phyloP scores from a whole-genome alignment of 2,113 vertebrate species.

The Scalopus aquaticus region DNA sequence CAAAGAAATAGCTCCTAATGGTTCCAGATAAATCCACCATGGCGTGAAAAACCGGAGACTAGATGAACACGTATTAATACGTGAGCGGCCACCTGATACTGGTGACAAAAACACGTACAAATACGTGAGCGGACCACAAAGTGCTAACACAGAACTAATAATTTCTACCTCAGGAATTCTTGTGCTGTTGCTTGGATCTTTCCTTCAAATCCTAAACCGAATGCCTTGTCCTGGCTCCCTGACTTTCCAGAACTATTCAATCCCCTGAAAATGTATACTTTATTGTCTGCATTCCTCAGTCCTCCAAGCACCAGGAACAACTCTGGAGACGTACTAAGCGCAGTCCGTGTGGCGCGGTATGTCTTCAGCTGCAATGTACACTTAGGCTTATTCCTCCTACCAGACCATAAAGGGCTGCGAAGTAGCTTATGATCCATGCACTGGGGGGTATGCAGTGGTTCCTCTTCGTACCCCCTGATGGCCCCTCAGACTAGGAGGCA shows the following conservation, averaged over 20 bases:
- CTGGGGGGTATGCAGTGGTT: background rate
- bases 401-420: background rate
- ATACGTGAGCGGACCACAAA: no score
- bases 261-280: background rate
- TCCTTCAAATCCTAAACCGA: slow-evolving; percentile 27
- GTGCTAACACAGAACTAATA: background rate
- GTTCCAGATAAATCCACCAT: no score
- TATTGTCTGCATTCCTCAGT: background rate
- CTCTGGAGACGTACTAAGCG: slow-evolving; percentile 16
- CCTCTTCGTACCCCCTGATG: background rate
- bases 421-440: background rate
- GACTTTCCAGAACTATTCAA: slow-evolving; percentile 43
- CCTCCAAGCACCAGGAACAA: background rate
- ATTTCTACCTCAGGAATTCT: background rate
- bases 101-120: no score
- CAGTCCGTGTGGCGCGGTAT: background rate
- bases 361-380: background rate
- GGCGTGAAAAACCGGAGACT: no score
- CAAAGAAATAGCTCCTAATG: no score
- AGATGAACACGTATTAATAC: no score
- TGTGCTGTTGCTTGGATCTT: background rate
- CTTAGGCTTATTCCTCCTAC: slow-evolving; percentile 7
- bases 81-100: no score
- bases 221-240: background rate
- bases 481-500: background rate